These are phyloP conservation scores for Peromyscus polionotus DNA, from an alignment of 2,113 vertebrate genomes.

Conservation along the genomic window DNA sequence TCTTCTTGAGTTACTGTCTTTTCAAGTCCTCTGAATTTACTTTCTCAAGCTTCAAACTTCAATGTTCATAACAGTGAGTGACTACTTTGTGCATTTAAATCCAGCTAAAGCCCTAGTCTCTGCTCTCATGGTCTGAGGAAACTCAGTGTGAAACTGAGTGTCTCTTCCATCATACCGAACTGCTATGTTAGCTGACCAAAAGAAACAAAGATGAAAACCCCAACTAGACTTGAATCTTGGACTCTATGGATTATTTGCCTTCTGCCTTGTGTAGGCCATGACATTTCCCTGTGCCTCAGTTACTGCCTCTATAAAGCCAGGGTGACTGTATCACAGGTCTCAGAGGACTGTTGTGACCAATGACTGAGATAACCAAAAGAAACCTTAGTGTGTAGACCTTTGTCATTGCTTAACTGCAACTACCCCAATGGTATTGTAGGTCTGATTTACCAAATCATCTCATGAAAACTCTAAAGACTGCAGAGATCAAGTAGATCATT, in stretches of 20 bases:
- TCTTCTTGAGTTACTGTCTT: slow-evolving; percentile 41
- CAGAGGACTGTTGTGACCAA: neutral
- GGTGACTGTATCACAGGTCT: neutral
- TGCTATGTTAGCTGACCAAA: neutral
- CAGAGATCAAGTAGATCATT: neutral
- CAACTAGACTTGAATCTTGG: neutral
- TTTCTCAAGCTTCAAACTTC: slow-evolving; percentile 43
- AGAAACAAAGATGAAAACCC: neutral
- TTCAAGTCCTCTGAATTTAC: slow-evolving; percentile 29
- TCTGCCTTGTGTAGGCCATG: neutral
- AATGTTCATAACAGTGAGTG: neutral
- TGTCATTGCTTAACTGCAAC: neutral
- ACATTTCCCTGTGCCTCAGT: neutral
- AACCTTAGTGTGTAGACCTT: neutral
- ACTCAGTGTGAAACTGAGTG: neutral
- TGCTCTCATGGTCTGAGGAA: neutral
- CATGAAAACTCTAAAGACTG: neutral
- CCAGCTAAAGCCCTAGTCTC: neutral
- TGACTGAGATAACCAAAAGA: neutral
- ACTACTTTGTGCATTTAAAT: neutral
- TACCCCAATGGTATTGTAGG: neutral
- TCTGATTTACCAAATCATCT: neutral
- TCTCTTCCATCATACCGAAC: neutral
- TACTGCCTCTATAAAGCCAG: neutral
- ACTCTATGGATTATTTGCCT: neutral